These are phyloP conservation scores for Aphrophora alni DNA, from an alignment of 2,888 invertebrate species.

Conservation along the genomic window DNA sequence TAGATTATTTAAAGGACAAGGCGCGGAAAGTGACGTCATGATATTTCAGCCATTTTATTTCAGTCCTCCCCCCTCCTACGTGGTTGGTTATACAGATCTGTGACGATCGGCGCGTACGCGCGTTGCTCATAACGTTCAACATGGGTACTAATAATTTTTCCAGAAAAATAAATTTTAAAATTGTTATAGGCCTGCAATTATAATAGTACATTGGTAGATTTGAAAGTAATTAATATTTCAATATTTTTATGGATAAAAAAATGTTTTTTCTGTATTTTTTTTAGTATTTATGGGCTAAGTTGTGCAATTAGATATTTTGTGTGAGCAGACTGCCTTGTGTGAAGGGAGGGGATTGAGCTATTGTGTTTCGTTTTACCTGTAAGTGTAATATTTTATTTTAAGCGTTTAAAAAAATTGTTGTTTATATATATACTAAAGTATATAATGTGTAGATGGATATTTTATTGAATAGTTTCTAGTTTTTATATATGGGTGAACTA, in stretches of 20 bases:
- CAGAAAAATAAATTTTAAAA: not conserved
- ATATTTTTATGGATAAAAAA: not conserved
- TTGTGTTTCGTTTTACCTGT: constrained; percentile 25
- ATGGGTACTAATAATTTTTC: not conserved
- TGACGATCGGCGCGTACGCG: constrained; percentile 40
- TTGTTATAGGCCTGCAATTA: not conserved
- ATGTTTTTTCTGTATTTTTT: not conserved
- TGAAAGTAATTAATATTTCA: not conserved
- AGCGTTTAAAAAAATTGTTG: not conserved
- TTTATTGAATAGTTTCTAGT: not conserved
- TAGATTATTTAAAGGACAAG: not conserved
- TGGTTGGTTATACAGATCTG: constrained; percentile 29
- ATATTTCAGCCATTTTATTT: constrained; percentile 31
- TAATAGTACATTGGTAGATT: not conserved
- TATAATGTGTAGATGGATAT: not conserved
- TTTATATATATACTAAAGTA: not conserved
- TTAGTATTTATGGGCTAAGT: not conserved
- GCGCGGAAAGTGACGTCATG: constrained; percentile 26
- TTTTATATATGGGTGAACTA: not conserved
- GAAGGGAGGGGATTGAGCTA: constrained; percentile 37
- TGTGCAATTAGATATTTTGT: constrained; percentile 27
- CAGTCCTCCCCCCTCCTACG: constrained; percentile 19
- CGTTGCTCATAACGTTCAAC: not conserved
- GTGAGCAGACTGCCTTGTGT: constrained; percentile 21
- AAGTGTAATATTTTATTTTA: not conserved